Evolutionary conservation across 2,888 invertebrate genomes (phyloP), one percentile per base, ranked within the genome.

Genomic region (Brenthis daphne): DNA sequence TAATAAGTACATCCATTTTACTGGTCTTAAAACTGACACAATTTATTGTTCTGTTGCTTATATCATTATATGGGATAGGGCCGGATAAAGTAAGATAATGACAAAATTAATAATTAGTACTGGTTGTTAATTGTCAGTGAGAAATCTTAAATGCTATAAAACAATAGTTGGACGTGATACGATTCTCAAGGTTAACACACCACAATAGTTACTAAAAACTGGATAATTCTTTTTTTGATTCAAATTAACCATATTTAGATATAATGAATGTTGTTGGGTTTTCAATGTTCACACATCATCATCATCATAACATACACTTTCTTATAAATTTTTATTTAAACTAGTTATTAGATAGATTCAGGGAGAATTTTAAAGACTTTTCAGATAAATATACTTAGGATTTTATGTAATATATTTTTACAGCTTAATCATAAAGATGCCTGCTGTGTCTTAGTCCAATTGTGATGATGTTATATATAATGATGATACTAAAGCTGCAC

Each of bases 41-140:
- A 56, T 65, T 58, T 56, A 56, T 29, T 13, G 37, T 8, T 43
- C 11, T 2, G 37, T 37, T 11, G 6, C 8, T 37, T 37, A 37
- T 6, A 6, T 6, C 16, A 16, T 37, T 37, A 37, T 11, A 29
- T 4, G 29, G 37, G 11, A 11, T 11, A 6, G 5, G 20, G 43
- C 61, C 20, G 56, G n/a, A 37, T 24, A 29, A 51, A 51, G 24
- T 53, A 56, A 57, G 48, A 51, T 6, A 37, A 37, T 61, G 61
- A 67, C 24, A 67, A 24, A 56, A 67, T 61, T 48, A 50, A 33
- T 33, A n/a, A 60, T 60, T 29, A 50, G n/a, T 50, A 48, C 50
- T 50, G 48, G n/a, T 50, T n/a, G 50, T 48, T 33, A 60, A 6
- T 48, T 29, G 12, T 14, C 2, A n/a, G 29, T 50, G 29, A 50